These are phyloP conservation scores for Anguilla megastoma DNA, from an alignment of 2,797 vertebrate species.

Conservation along the genomic window DNA sequence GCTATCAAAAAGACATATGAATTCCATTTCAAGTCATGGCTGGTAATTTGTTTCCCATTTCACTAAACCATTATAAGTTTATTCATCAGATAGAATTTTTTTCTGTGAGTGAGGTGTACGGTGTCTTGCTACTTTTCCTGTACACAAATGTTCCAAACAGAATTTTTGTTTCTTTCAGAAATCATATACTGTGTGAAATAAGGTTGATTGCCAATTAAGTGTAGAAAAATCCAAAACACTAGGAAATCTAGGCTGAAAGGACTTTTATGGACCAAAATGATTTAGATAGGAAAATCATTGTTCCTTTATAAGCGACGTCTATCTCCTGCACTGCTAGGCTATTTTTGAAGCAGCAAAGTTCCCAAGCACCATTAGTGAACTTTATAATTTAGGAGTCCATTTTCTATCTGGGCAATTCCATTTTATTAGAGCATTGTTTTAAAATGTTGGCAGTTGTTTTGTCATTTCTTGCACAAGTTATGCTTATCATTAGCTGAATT, in stretches of 20 bases:
- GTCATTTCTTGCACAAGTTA: neutral
- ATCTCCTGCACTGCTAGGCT: neutral
- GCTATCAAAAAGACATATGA: slow-evolving; percentile 36
- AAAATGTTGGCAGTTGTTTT: neutral
- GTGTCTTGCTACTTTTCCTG: neutral
- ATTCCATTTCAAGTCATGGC: slow-evolving; percentile 36
- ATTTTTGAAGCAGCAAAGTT: slow-evolving; percentile 30
- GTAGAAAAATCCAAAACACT: neutral
- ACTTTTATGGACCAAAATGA: neutral
- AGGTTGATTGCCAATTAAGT: neutral
- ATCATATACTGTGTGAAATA: neutral
- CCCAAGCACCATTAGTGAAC: slow-evolving; percentile 48
- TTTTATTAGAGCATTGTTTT: neutral
- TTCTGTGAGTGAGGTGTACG: slow-evolving; percentile 32
- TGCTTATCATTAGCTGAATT: neutral
- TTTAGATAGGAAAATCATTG: neutral
- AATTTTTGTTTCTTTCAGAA: neutral
- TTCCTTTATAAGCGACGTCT: neutral
- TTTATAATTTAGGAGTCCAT: neutral
- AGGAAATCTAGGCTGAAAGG: neutral
- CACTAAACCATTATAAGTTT: neutral
- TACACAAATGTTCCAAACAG: neutral
- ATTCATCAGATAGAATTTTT: neutral
- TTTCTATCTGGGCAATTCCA: neutral
- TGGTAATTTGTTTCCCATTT: neutral